phyloP scores from a whole-genome alignment of 2,797 vertebrate species.

The Erethizon dorsatum region DNA sequence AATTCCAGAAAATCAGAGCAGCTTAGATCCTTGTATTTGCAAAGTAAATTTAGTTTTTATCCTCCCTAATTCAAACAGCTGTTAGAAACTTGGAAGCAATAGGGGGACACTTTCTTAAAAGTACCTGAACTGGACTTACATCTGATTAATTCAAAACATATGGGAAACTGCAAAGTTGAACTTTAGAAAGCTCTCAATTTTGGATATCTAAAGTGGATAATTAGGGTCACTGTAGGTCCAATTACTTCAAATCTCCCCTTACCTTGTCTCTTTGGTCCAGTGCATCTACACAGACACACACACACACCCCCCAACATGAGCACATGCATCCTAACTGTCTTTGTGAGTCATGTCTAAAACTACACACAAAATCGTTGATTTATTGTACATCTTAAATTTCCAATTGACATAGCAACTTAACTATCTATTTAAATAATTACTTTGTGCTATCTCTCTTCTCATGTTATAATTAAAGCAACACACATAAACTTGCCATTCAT shows the following conservation, averaged over 20 bases:
- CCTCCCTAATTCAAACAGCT: neutral
- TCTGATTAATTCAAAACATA: neutral
- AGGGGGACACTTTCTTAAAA: neutral
- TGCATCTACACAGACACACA: neutral
- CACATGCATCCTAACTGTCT: neutral
- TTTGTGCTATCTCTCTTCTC: neutral
- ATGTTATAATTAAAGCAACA: neutral
- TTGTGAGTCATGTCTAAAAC: neutral
- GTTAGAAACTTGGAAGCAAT: neutral
- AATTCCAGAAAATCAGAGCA: neutral
- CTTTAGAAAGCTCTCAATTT: neutral
- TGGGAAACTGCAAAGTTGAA: neutral
- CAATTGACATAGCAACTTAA: neutral
- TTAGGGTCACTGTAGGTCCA: neutral
- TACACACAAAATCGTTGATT: neutral
- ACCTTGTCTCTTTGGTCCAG: neutral
- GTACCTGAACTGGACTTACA: neutral
- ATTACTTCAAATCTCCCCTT: neutral
- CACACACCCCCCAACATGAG: neutral
- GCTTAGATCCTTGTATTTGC: neutral
- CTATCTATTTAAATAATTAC: neutral
- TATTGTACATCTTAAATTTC: neutral
- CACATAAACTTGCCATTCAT: neutral
- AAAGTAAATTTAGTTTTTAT: neutral
- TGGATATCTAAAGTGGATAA: neutral